phyloP scores from a whole-genome alignment of 1,140 invertebrate genomes.

The Camponotus vicinus region DNA sequence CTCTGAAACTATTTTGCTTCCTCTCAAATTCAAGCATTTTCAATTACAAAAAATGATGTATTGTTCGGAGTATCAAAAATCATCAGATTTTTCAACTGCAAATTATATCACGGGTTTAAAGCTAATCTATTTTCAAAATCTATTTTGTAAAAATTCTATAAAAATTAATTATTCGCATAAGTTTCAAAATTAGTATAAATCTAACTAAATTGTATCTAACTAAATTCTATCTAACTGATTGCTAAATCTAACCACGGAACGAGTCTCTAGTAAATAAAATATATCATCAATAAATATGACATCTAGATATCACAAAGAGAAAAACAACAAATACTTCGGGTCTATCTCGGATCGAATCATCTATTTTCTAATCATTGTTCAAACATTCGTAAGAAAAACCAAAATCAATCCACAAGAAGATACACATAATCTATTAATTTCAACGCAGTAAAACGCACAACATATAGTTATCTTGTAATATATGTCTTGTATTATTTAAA shows the following conservation, averaged over 20 bases:
- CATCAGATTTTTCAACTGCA: neutral
- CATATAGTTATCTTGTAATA: neutral
- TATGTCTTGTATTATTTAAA: neutral
- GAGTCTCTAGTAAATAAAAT: neutral
- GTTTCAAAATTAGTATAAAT: neutral
- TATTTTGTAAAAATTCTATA: neutral
- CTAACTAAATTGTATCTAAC: too few species aligned
- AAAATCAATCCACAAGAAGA: neutral
- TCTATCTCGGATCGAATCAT: neutral
- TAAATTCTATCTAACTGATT: too few species aligned
- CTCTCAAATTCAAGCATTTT: neutral
- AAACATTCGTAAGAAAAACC: constrained; percentile 32
- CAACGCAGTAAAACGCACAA: neutral
- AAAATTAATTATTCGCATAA: neutral
- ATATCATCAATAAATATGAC: too few species aligned
- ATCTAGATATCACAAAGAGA: neutral
- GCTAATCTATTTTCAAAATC: neutral
- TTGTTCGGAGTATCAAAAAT: neutral
- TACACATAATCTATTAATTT: neutral
- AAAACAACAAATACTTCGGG: constrained; percentile 17
- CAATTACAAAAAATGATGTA: neutral
- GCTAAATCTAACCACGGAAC: neutral
- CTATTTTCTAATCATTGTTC: constrained; percentile 22
- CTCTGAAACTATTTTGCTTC: constrained; percentile 1
- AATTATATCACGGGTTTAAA: constrained; percentile 1